Percentiles rank a stretch among this genome's conserved stretches.
Evolutionary conservation across 2,888 invertebrate species (phyloP).

Genomic region (Drosophila paranaensis): DNA sequence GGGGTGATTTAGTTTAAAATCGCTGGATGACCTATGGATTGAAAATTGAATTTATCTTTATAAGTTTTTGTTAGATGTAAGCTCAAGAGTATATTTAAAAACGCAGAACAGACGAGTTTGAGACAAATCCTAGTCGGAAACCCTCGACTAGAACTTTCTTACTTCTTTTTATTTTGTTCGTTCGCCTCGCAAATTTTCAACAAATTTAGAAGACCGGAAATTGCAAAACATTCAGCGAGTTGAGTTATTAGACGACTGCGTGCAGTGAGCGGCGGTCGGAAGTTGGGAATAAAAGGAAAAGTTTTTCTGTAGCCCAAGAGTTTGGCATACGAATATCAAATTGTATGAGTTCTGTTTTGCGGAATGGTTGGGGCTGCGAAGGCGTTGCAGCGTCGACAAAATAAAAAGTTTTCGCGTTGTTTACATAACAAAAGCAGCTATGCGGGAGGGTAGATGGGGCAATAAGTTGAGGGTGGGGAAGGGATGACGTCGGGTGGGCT

Average conservation of each 20-base stretch:
- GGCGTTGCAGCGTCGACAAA: conserved; percentile 68
- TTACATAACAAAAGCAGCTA: conserved; percentile 74
- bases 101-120: too few species aligned
- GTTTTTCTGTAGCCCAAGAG: conserved; percentile 53
- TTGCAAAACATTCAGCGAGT: conserved; percentile 79
- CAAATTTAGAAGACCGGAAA: conserved; percentile 81
- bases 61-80: too few species aligned
- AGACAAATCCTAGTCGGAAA: too few species aligned
- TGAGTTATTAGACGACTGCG: conserved; percentile 71
- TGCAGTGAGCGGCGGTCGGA: conserved; percentile 5
- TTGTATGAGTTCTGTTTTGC: conserved; percentile 1
- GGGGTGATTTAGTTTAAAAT: too few species aligned
- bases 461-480: not conserved
- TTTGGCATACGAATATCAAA: conserved; percentile 47
- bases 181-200: conserved; percentile 70
- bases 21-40: too few species aligned
- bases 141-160: too few species aligned
- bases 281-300: conserved; percentile 36
- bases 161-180: conserved; percentile 37
- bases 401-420: conserved; percentile 71
- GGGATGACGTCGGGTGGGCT: conserved; percentile 49
- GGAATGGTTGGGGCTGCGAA: conserved; percentile 20
- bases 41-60: too few species aligned
- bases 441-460: not conserved
- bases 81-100: too few species aligned